Conservation (phyloP, 2,113 vertebrate species). For the Peromyscus californicus region DNA sequence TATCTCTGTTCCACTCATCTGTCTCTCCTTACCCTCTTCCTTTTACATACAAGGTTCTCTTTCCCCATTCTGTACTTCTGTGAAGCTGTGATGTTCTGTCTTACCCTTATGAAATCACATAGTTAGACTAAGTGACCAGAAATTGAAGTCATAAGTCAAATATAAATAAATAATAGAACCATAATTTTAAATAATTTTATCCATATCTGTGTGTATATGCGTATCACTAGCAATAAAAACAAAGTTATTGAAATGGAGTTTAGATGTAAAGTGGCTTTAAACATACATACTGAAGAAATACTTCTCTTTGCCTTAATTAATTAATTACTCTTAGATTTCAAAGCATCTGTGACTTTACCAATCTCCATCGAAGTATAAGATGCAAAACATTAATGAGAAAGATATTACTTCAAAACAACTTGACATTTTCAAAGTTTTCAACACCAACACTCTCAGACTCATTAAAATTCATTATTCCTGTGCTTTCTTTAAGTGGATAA, state of each 20-base stretch:
- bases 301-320: neutral
- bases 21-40: neutral
- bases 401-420: conserved; percentile 71
- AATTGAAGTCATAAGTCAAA: neutral
- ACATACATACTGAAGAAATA: neutral
- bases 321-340: neutral
- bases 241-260: neutral
- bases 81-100: neutral
- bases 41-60: neutral
- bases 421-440: conserved; percentile 68
- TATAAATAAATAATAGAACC: neutral
- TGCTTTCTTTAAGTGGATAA: conserved; percentile 54
- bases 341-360: conserved; percentile 23
- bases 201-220: neutral
- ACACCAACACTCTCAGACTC: neutral
- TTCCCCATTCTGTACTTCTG: neutral
- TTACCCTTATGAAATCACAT: too few species aligned
- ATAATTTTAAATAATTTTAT: neutral
- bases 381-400: conserved; percentile 17
- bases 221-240: neutral
- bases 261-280: neutral
- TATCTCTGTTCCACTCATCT: neutral
- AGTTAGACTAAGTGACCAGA: neutral
- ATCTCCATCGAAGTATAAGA: neutral
- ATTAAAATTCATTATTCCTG: conserved; percentile 59